A percentile compares a stretch with the other conserved stretches of the same genome.
Evolutionary conservation across 2,113 vertebrate genomes (phyloP).

Genomic region (Pterophyllum scalare): DNA sequence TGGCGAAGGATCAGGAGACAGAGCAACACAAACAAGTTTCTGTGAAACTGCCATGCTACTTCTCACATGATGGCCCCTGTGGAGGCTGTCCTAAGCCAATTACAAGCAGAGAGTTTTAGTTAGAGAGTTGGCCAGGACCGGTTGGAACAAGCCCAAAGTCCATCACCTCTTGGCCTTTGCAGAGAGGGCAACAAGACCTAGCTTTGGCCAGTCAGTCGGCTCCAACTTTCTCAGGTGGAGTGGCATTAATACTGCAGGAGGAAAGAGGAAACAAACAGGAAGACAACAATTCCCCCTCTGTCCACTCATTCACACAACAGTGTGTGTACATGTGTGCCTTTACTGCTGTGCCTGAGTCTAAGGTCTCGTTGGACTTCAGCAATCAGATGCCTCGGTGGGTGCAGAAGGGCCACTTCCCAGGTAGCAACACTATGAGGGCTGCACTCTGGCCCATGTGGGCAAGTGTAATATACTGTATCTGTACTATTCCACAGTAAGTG

Average conservation of each 20-base stretch:
- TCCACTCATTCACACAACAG: constrained; percentile 54
- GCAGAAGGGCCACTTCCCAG: constrained; percentile 84
- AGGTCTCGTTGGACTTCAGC: constrained; percentile 65
- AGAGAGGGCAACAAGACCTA: constrained; percentile 71
- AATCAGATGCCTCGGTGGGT: constrained; percentile 67
- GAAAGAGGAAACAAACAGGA: constrained; percentile 75
- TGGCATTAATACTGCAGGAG: constrained; percentile 81
- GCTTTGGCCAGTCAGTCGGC: constrained; percentile 65
- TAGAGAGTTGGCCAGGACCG: constrained; percentile 67
- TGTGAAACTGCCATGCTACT: constrained; percentile 72
- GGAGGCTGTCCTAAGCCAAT: constrained; percentile 78
- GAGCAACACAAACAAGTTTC: constrained; percentile 69
- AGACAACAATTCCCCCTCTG: constrained; percentile 72
- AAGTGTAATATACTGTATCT: constrained; percentile 23
- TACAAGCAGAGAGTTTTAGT: constrained; percentile 73
- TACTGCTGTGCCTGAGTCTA: constrained; percentile 63
- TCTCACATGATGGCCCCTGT: constrained; percentile 76
- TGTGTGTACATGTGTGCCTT: constrained; percentile 40
- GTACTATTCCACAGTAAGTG: constrained; percentile 22
- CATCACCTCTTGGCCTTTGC: constrained; percentile 77
- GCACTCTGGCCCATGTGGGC: constrained; percentile 64
- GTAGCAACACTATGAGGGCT: constrained; percentile 73
- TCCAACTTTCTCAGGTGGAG: constrained; percentile 72
- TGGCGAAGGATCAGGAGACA: constrained; percentile 58
- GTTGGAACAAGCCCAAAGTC: constrained; percentile 75